Evolutionary conservation across 2,113 vertebrate genomes (phyloP), one percentile per base, ranked within the genome.

Genomic region (Apus apus): DNA sequence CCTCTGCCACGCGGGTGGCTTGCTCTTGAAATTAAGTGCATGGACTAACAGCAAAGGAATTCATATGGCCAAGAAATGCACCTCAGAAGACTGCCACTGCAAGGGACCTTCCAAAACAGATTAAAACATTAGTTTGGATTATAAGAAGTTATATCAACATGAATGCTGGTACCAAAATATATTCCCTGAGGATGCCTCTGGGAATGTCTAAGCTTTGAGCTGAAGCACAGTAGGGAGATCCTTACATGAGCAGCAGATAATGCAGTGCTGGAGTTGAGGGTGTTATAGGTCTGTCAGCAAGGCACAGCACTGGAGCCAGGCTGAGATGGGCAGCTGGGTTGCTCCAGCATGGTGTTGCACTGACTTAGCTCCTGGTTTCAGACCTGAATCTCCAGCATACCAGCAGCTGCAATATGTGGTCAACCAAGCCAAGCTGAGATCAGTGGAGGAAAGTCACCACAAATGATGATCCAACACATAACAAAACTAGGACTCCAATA

Each of bases 391-490:
- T 46, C 58, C 45, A 53, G 68, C 36, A 46, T 29, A 27, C 10
- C 4, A 3, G 45, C 23, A 60, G n/a, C n/a, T 66, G 60, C 60
- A 21, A 32, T 8, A 34, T 0, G 0, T 23, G 30, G 21, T 12
- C 48, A 20, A n/a, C 8, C 57, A 51, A 61, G 40, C 13, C 0
- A 0, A 72, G 61, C 36, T 48, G 48, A 22, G 23, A 60, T 36
- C 58, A 46, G 61, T 70, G 68, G 32, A 25, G 23, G 36, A 82
- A 77, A 66, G 15, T 4, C 34, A 51, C 36, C 61, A 40, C 18
- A 46, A 1, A 13, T 7, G 17, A 34, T 19, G 30, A 36, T 16
- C 53, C 30, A 46, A 10, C 21, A 13, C 5, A 2, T 19, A 29
- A 34, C 13, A 58, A 16, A 73, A 36, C 4, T 0, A 75, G 48